phyloP scores from a whole-genome alignment of 92 coral and sea anemone genomes.

The Parazoanthus atlanticus region DNA sequence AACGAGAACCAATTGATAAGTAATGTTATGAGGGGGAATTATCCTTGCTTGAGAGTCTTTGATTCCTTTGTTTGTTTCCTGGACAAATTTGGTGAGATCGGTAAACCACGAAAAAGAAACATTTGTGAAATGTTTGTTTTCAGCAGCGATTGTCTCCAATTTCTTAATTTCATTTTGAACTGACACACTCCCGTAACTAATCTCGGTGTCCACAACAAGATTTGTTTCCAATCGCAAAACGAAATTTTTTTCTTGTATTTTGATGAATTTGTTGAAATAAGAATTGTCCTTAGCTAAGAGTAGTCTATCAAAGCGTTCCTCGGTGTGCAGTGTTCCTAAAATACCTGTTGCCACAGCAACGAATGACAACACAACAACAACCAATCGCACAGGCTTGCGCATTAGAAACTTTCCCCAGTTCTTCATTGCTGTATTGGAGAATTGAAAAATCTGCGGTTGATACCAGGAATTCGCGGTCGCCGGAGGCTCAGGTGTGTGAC shows the following conservation, averaged over 20 bases:
- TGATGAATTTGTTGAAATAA: slow-evolving; percentile 29
- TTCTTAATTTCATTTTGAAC: slow-evolving; percentile 39
- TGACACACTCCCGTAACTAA: slow-evolving; percentile 28
- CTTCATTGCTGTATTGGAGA: slow-evolving; percentile 47
- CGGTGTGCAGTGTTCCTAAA: slow-evolving; percentile 54
- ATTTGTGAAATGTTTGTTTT: slow-evolving; percentile 41
- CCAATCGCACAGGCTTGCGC: slow-evolving; percentile 32
- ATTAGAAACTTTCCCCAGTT: slow-evolving; percentile 57
- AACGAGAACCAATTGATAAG: background rate
- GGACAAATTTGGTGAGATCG: slow-evolving; percentile 32
- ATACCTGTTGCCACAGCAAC: slow-evolving; percentile 55
- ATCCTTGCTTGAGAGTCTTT: background rate
- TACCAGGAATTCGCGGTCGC: slow-evolving; percentile 44
- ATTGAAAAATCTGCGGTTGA: slow-evolving; percentile 27
- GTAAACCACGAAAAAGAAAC: slow-evolving; percentile 52
- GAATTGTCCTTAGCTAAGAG: slow-evolving; percentile 64
- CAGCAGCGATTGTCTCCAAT: slow-evolving; percentile 34
- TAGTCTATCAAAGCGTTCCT: slow-evolving; percentile 56
- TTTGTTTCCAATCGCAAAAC: slow-evolving; percentile 25
- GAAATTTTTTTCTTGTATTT: slow-evolving; percentile 41
- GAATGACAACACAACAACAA: slow-evolving; percentile 49
- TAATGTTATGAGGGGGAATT: background rate
- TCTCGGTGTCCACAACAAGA: slow-evolving; percentile 29
- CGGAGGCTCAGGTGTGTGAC: slow-evolving; percentile 42
- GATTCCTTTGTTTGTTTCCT: background rate